phyloP scores from a whole-genome alignment of 2,113 vertebrate species.

The Pycnonotus jocosus region DNA sequence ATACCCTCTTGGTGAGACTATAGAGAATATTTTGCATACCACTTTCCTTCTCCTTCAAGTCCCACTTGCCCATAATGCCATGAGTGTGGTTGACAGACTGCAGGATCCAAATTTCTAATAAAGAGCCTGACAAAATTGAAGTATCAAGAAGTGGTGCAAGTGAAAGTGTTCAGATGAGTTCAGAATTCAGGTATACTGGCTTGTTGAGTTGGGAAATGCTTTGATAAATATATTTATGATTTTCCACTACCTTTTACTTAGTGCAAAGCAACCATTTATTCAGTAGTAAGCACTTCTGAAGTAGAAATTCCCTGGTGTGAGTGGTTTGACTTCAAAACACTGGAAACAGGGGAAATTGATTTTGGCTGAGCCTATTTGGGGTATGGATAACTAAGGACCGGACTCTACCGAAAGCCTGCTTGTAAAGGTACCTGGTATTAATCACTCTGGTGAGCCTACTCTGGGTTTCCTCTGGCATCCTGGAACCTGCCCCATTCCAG shows the following conservation, averaged over 20 bases:
- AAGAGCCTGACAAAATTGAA: background rate
- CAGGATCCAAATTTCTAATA: background rate
- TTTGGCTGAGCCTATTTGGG: background rate
- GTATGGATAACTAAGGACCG: rapidly evolving
- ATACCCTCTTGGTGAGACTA: background rate
- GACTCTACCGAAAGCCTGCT: background rate
- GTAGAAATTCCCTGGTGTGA: background rate
- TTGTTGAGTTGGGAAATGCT: background rate
- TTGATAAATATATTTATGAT: background rate
- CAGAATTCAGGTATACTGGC: background rate
- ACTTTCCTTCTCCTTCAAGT: background rate
- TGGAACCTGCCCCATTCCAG: background rate
- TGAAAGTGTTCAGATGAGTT: background rate
- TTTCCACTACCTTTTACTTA: background rate
- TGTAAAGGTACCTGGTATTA: background rate
- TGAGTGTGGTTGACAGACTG: background rate
- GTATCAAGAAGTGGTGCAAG: background rate
- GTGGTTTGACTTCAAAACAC: background rate
- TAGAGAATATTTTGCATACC: background rate
- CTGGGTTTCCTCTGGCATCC: background rate
- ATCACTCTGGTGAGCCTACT: background rate
- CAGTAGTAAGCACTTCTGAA: background rate
- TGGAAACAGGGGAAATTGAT: background rate
- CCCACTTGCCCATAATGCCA: background rate
- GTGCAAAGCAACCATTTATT: background rate